These are phyloP conservation scores for Cynoglossus semilaevis DNA, from an alignment of 2,113 vertebrate genomes.

Conservation along the genomic window DNA sequence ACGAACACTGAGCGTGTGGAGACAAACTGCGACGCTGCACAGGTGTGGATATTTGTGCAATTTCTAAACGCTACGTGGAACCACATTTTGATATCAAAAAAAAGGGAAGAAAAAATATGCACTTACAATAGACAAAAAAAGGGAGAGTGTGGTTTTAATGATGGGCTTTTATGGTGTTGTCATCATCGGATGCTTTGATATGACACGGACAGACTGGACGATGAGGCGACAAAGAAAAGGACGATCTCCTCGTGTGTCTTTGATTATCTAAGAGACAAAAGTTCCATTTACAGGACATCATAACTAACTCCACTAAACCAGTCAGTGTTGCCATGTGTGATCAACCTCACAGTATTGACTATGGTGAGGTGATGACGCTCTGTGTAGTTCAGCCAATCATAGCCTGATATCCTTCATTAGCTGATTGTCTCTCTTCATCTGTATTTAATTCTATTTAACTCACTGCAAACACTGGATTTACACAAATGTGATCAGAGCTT, in stretches of 20 bases:
- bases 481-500: constrained; percentile 8
- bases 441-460: constrained; percentile 67
- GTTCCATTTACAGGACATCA: not conserved
- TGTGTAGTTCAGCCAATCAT: constrained; percentile 2
- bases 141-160: constrained; percentile 1
- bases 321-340: constrained; percentile 25
- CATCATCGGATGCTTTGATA: constrained; percentile 23
- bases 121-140: constrained; percentile 31
- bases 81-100: constrained; percentile 49
- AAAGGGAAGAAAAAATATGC: constrained; percentile 38
- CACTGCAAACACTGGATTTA: constrained; percentile 74
- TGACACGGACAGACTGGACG: constrained; percentile 22
- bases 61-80: constrained; percentile 44
- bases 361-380: not conserved
- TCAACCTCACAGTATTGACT: not conserved
- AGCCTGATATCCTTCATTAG: constrained; percentile 39
- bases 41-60: constrained; percentile 54
- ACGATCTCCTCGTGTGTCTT: constrained; percentile 9
- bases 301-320: constrained; percentile 9
- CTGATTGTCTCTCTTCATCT: constrained; percentile 46
- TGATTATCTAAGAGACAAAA: constrained; percentile 36
- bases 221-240: constrained; percentile 17
- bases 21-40: constrained; percentile 41
- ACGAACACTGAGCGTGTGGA: constrained; percentile 7
- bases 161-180: constrained; percentile 16